Percentiles rank a stretch among this genome's conserved stretches.
These are phyloP conservation scores for Hormaphis cornu DNA, from an alignment of 1,140 invertebrate species.

Conservation along the genomic window DNA sequence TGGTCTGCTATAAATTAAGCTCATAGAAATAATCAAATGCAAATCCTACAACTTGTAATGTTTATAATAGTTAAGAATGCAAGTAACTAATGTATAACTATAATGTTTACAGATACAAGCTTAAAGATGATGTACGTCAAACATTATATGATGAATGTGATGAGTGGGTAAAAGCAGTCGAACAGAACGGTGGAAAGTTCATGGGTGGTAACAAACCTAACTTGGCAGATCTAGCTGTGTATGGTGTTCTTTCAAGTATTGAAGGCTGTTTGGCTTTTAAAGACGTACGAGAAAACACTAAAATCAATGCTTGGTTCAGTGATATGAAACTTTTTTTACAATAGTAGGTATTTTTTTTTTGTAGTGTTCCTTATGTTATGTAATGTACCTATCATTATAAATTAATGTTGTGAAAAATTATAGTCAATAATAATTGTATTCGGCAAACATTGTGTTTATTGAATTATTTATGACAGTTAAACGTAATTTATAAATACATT, in stretches of 20 bases:
- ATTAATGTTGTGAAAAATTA: too few species aligned
- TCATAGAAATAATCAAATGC: too few species aligned
- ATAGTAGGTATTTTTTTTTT: too few species aligned
- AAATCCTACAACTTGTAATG: too few species aligned
- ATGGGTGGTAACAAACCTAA: constrained; percentile 79
- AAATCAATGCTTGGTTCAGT: constrained; percentile 53
- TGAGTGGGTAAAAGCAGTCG: constrained; percentile 64
- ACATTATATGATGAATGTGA: constrained; percentile 85
- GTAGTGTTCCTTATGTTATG: constrained; percentile 42
- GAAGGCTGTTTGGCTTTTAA: constrained; percentile 88
- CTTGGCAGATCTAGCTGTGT: constrained; percentile 87
- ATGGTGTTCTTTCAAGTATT: constrained; percentile 86
- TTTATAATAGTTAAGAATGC: background rate
- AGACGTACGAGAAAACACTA: constrained; percentile 66
- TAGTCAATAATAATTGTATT: too few species aligned
- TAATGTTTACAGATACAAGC: constrained; percentile 54
- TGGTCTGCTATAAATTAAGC: too few species aligned
- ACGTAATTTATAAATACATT: too few species aligned
- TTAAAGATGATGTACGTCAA: constrained; percentile 78
- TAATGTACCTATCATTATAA: too few species aligned
- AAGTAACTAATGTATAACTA: background rate
- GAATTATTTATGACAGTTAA: too few species aligned
- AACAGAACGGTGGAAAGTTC: constrained; percentile 59
- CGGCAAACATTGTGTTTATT: too few species aligned
- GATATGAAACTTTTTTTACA: constrained; percentile 47